Evolutionary conservation across 1,140 invertebrate species (phyloP).

Genomic region (Plectrocnemia conspersa): DNA sequence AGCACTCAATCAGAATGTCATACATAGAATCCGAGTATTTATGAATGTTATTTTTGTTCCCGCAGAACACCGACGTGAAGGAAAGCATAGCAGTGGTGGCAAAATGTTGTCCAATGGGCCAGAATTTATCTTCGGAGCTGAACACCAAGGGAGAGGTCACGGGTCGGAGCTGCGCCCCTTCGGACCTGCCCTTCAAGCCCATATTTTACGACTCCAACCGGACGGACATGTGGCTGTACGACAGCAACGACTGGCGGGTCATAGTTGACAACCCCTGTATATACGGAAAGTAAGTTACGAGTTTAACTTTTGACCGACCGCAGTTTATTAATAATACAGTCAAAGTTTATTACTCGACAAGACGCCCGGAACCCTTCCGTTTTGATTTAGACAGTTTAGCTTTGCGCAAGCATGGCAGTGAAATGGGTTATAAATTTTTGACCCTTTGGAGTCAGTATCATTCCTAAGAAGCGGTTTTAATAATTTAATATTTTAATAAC

Average conservation of each 20-base stretch:
- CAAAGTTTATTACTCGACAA: too few species aligned
- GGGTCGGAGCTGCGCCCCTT: conserved; percentile 45
- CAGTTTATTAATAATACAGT: too few species aligned
- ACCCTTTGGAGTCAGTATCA: too few species aligned
- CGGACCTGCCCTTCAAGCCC: conserved; percentile 47
- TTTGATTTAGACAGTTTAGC: not conserved
- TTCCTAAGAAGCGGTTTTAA: too few species aligned
- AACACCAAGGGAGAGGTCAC: conserved; percentile 48
- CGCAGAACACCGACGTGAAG: conserved; percentile 8
- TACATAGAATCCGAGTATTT: too few species aligned
- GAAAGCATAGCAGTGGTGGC: conserved; percentile 44
- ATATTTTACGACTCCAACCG: conserved; percentile 52
- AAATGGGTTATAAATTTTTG: too few species aligned
- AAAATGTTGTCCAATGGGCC: conserved; percentile 48
- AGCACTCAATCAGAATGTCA: too few species aligned
- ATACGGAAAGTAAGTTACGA: conserved; percentile 48
- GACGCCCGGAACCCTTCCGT: not conserved
- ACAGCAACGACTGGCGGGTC: conserved; percentile 49
- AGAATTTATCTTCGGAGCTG: conserved; percentile 44
- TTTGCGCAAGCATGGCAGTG: not conserved
- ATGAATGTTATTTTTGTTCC: conserved; percentile 6
- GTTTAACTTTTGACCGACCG: not conserved
- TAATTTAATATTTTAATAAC: too few species aligned
- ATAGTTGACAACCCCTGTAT: conserved; percentile 54
- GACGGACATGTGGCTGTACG: conserved; percentile 48